phyloP scores from a whole-genome alignment of 2,888 invertebrate species.

The Sympetrum striolatum region DNA sequence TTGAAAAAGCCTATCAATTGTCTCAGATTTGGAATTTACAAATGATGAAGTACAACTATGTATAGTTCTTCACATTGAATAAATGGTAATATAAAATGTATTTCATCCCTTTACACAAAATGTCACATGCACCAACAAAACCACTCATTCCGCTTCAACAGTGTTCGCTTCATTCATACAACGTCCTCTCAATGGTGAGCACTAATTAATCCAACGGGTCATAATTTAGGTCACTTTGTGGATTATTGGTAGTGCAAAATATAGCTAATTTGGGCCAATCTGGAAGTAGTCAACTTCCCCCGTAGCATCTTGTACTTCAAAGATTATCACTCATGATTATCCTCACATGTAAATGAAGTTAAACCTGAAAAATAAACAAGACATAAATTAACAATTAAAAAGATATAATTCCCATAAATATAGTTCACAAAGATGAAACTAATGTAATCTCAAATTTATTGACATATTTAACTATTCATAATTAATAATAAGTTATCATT shows the following conservation, averaged over 20 bases:
- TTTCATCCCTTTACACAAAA: neutral
- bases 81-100: neutral
- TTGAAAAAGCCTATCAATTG: neutral
- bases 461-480: too few relatives aligned
- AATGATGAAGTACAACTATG: neutral
- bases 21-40: neutral
- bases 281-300: neutral
- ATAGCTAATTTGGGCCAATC: neutral
- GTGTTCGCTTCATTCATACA: neutral
- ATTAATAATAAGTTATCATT: neutral
- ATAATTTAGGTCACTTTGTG: neutral
- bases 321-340: neutral
- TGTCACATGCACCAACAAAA: neutral
- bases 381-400: neutral
- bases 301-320: slow-evolving; percentile 22
- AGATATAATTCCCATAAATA: neutral
- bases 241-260: neutral
- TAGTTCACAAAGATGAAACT: neutral
- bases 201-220: neutral
- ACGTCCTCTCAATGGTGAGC: neutral
- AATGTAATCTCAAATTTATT: too few relatives aligned
- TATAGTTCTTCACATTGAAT: neutral
- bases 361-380: neutral
- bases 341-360: slow-evolving; percentile 9
- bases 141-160: neutral